A percentile compares a stretch with the other conserved stretches of the same genome.
Conservation (phyloP, 2,888 invertebrate genomes). For the Rotaria socialis region DNA sequence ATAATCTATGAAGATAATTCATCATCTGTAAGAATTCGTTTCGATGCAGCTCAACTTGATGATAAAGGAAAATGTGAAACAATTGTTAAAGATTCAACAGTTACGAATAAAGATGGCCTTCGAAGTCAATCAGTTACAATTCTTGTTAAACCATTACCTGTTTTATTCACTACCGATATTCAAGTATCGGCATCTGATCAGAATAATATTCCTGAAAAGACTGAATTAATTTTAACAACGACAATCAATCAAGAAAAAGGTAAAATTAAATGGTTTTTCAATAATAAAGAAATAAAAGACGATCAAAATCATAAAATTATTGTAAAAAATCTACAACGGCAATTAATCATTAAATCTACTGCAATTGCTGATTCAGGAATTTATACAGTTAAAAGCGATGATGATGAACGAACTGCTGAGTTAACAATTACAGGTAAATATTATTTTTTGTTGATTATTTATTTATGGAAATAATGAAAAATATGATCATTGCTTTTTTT, state of each 20-base stretch:
- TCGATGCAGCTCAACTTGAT: not conserved
- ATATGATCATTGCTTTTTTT: not conserved
- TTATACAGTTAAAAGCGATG: not conserved
- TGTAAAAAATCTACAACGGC: not conserved
- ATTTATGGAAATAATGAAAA: not conserved
- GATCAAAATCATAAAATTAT: constrained; percentile 35
- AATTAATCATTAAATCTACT: constrained; percentile 14
- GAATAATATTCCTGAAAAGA: constrained; percentile 26
- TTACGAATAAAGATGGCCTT: constrained; percentile 20
- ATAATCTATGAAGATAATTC: constrained; percentile 6
- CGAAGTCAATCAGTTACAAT: not conserved
- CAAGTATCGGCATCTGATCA: not conserved
- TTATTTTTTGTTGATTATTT: not conserved
- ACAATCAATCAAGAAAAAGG: constrained; percentile 35
- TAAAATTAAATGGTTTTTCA: constrained; percentile 23
- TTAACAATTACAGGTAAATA: constrained; percentile 2
- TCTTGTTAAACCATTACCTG: not conserved
- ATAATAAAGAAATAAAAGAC: constrained; percentile 35
- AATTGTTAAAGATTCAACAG: constrained; percentile 8
- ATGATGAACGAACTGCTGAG: constrained; percentile 12
- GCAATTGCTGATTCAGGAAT: not conserved
- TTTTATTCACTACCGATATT: constrained; percentile 22
- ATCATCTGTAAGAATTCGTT: not conserved
- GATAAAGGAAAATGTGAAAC: constrained; percentile 37
- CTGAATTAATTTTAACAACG: not conserved